Evolutionary conservation across 1,140 invertebrate genomes (phyloP).

Genomic region (Calliphora vicina): DNA sequence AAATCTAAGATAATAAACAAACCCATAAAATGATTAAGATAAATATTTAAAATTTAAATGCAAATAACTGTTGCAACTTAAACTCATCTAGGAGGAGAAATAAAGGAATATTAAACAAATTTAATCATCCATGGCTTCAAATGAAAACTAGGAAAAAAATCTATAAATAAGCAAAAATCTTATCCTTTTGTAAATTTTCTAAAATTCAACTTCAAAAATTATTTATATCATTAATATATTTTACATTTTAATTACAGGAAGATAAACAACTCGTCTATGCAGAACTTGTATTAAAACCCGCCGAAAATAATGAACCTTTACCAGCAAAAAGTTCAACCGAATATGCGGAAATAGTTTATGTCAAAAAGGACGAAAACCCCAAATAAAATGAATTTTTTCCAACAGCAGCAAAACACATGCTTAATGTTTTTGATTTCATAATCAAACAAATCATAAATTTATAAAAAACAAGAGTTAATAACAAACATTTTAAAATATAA

Average conservation of each 20-base stretch:
- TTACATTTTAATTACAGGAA: slow-evolving; percentile 40
- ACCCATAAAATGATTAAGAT: too few species aligned
- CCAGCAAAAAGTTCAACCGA: slow-evolving; percentile 67
- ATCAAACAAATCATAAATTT: background rate
- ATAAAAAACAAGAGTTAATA: background rate
- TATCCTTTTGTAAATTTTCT: too few species aligned
- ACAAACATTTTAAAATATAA: background rate
- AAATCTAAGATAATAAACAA: too few species aligned
- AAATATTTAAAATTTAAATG: too few species aligned
- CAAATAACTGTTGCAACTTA: too few species aligned
- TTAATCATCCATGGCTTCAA: too few species aligned
- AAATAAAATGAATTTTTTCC: slow-evolving; percentile 7
- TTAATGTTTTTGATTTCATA: slow-evolving; percentile 19
- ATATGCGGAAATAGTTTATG: slow-evolving; percentile 71
- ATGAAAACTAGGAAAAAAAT: too few species aligned
- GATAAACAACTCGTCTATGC: slow-evolving; percentile 69
- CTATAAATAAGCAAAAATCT: too few species aligned
- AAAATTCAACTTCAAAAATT: too few species aligned
- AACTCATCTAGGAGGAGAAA: too few species aligned
- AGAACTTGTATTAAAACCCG: slow-evolving; percentile 67
- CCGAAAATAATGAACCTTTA: slow-evolving; percentile 60
- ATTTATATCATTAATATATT: too few species aligned
- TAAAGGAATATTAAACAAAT: too few species aligned
- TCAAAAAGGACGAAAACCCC: slow-evolving; percentile 46
- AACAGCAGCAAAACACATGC: background rate